These are phyloP conservation scores for Chlorodrepanis virens DNA, from an alignment of 2,113 vertebrate genomes.

Conservation along the genomic window DNA sequence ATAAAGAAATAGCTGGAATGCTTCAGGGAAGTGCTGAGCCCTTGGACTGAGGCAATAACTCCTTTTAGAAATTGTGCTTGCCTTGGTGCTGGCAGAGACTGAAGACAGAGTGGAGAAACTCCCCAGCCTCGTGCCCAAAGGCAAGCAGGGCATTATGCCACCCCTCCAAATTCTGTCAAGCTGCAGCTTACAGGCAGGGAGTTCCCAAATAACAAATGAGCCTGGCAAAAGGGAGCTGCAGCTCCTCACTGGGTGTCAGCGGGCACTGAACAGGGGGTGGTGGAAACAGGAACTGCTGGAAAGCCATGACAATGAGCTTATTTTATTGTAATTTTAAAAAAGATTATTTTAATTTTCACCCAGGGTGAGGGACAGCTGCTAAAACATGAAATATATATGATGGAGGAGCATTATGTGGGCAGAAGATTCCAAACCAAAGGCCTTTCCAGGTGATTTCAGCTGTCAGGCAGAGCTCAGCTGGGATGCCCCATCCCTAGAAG, in stretches of 20 bases:
- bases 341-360: not conserved
- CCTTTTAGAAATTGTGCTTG: not conserved
- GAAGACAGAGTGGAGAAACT: not conserved
- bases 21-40: not conserved
- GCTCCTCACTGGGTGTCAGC: rapidly evolving
- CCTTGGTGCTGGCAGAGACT: not conserved
- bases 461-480: not conserved
- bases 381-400: not conserved
- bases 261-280: not conserved
- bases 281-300: not conserved
- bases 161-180: not conserved
- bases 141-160: not conserved
- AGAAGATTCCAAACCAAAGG: not conserved
- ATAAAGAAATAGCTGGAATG: constrained; percentile 40
- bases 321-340: not conserved
- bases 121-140: rapidly evolving
- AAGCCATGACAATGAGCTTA: not conserved
- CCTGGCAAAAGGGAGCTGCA: not conserved
- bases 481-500: not conserved
- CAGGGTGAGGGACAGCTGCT: not conserved
- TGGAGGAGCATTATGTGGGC: not conserved
- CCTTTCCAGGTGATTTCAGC: not conserved
- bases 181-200: not conserved
- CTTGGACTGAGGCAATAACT: not conserved
- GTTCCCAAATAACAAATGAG: not conserved